Base-by-base conservation (phyloP, 2,113 vertebrate species). In the Murina feae region DNA sequence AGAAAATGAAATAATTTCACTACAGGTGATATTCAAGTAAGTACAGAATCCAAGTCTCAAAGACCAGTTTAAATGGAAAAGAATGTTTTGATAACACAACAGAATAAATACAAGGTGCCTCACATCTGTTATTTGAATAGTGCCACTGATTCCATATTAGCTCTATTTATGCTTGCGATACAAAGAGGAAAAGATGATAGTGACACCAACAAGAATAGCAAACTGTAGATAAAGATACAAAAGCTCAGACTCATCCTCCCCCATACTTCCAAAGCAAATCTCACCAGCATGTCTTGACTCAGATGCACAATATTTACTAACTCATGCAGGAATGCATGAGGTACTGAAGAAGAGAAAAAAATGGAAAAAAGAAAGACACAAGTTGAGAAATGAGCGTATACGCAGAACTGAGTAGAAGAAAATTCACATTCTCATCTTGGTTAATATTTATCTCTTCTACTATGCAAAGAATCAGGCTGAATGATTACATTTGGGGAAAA, bases 31-130 rank as follows among this genome's bases (percentile, higher is more conserved):
- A 9, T 71, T 78, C 65, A 89, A 85, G 35, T 44, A 69, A 82
- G 11, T 12, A 87, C 1, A 13, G 11, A 11, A 28, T 84, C 18
- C 44, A 78, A 25, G 44, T 76, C 44, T 42, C 78, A 30, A 83
- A 88, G 16, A 81, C 23, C 35, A 71, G n/a, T 95, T 30, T 55
- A 88, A 94, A 72, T 91, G 80, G 84, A 89, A 96, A 95, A 90
- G 32, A 75, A 47, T n/a, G 17, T 58, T 90, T 89, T 13, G 28
- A 51, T 37, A 16, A 55, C 44, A 92, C 18, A 84, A 55, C 9
- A 18, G 58, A 35, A 42, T 23, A 47, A 11, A 49, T 17, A 53
- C 1, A 75, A 90, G 53, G 23, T 76, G 11, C 37, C 20, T 49
- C 53, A 21, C 37, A 39, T 47, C 25, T 81, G 12, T 87, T 80